These are phyloP conservation scores for Anas platyrhynchos DNA, from an alignment of 2,113 vertebrate species.

Conservation along the genomic window DNA sequence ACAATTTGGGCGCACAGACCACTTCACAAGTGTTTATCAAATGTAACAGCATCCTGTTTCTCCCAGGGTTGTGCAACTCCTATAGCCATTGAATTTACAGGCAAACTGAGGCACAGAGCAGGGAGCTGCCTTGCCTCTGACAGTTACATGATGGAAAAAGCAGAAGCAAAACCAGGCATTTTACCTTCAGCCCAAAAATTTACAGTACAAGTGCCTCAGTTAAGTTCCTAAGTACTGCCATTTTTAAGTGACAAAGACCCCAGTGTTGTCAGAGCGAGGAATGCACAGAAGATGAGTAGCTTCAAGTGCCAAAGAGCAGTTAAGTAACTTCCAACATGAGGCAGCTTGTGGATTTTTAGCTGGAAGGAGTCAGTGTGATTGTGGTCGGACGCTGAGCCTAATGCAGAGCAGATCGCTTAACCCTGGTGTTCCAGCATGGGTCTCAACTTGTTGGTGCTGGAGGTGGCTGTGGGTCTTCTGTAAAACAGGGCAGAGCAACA, in stretches of 20 bases:
- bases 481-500: neutral
- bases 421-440: neutral
- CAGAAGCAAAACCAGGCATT: neutral
- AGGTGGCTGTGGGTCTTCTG: fast-evolving
- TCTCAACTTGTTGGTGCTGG: neutral
- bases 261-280: slow-evolving; percentile 16
- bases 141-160: neutral
- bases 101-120: neutral
- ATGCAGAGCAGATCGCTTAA: slow-evolving; percentile 5
- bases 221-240: neutral
- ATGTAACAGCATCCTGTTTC: neutral
- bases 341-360: slow-evolving; percentile 30
- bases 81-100: neutral
- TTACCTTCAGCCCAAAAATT: neutral
- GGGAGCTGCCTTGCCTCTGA: neutral
- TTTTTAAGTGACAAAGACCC: slow-evolving; percentile 36
- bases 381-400: slow-evolving; percentile 9
- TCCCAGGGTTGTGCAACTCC: neutral
- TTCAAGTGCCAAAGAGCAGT: slow-evolving; percentile 18
- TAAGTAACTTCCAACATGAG: slow-evolving; percentile 3
- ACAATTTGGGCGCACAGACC: neutral
- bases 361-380: slow-evolving; percentile 33
- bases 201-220: neutral
- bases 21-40: neutral
- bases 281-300: slow-evolving; percentile 18